Conservation (phyloP, 2,888 invertebrate genomes). For the Ischnura elegans region DNA sequence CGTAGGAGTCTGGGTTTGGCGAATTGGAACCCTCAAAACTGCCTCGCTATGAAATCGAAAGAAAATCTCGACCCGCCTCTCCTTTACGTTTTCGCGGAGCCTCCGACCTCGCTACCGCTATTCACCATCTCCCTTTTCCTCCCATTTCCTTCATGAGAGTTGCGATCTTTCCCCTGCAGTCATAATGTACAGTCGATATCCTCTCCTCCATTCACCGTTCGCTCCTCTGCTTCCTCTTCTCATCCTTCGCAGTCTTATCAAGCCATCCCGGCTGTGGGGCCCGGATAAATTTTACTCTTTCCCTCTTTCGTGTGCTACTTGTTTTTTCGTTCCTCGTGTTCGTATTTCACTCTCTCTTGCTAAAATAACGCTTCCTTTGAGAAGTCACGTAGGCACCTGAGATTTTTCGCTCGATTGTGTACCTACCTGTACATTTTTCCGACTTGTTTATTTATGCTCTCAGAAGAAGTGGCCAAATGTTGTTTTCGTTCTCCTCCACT, state of each 20-base stretch:
- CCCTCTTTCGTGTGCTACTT: neutral
- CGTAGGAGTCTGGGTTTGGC: neutral
- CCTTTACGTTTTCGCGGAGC: neutral
- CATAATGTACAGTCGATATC: neutral
- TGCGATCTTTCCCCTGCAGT: neutral
- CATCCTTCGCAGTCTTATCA: neutral
- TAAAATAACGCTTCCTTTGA: neutral
- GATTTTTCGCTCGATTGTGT: neutral
- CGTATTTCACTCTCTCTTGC: neutral
- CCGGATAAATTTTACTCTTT: neutral
- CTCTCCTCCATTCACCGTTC: neutral
- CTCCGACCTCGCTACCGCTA: neutral
- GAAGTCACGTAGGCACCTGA: neutral
- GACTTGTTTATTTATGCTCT: too few species aligned
- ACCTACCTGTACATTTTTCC: neutral
- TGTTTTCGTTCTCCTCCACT: too few species aligned
- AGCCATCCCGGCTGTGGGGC: neutral
- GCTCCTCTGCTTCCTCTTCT: neutral
- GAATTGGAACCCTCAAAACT: neutral
- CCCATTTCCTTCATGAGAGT: constrained; percentile 14
- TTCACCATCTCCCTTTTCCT: neutral
- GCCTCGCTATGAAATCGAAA: constrained; percentile 28
- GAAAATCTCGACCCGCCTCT: neutral
- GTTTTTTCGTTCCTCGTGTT: neutral
- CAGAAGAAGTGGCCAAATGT: too few species aligned